phyloP scores from a whole-genome alignment of 2,797 vertebrate species.

The Neosilurus hyrtlii region DNA sequence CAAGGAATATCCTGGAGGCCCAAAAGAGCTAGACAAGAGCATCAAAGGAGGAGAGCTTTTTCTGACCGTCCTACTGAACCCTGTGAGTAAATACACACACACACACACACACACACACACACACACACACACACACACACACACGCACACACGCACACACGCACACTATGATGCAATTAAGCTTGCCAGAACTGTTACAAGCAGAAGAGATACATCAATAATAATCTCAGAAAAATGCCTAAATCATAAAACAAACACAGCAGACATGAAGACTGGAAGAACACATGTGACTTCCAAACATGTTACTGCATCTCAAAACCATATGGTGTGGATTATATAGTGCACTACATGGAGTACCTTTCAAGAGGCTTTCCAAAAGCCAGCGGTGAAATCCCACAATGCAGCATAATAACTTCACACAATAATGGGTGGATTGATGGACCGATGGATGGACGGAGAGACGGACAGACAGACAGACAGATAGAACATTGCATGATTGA shows the following conservation, averaged over 20 bases:
- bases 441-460: neutral
- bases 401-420: neutral
- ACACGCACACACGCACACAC: neutral
- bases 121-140: neutral
- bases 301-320: no score
- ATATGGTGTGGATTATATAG: no score
- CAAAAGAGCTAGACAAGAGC: slow-evolving; percentile 95
- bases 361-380: neutral
- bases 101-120: neutral
- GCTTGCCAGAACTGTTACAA: neutral
- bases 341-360: neutral
- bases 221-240: neutral
- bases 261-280: no score
- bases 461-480: neutral
- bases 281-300: no score
- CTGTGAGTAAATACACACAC: slow-evolving; percentile 75
- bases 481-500: no score
- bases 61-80: slow-evolving; percentile 93
- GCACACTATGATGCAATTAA: neutral
- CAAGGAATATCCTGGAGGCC: slow-evolving; percentile 94
- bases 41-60: slow-evolving; percentile 95
- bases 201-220: neutral
- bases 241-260: neutral
- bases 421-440: no score
- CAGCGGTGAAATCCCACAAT: neutral